Evolutionary conservation across 2,797 vertebrate species (phyloP), one percentile per base, ranked within the genome.

Genomic region (Gila robusta): DNA sequence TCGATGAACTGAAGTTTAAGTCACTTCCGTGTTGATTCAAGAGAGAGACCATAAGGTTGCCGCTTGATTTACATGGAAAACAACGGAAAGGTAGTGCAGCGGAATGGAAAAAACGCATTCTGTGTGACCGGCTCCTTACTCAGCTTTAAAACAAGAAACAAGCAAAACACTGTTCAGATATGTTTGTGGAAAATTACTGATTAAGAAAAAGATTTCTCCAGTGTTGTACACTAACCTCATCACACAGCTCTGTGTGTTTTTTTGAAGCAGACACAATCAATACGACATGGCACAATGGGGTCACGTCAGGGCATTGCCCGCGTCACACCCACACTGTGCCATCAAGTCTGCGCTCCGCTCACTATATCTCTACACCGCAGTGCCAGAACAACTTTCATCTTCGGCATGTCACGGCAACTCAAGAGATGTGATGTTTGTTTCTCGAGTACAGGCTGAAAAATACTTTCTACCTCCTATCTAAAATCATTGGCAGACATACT

Each of bases 251-350:
- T 71, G 41, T 37, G 6, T 70, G 73, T 64, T 78, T 47, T 83
- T 49, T 19, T 64, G 41, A 83, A 84, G 84, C 47, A 80, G 47
- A 77, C 32, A 59, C 74, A 62, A 39, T 74, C 66, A 72, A 87
- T 79, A 41, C 62, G 52, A 86, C 54, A 23, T 86, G 88, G 69
- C 88, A 87, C 81, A 87, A 87, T 83, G 59, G 39, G 86, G 86
- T 87, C 81, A 84, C 16, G 78, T 6, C 67, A 71, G 66, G 79
- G 77, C 79, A 83, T 54, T 2, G 19, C 44, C 19, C 69, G 21
- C 52, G 9, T 52, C 77, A 76, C 21, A 16, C 35, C 52, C 26
- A 39, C 39, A 80, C 35, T 73, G 26, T 81, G 70, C n/a, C 52
- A 81, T 83, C 41, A 56, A 17, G 56, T 66, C 47, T 84, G 44